Percentiles rank a stretch among this genome's conserved stretches.
Conservation (phyloP, 2,113 vertebrate genomes). For the Elgaria multicarinata region DNA sequence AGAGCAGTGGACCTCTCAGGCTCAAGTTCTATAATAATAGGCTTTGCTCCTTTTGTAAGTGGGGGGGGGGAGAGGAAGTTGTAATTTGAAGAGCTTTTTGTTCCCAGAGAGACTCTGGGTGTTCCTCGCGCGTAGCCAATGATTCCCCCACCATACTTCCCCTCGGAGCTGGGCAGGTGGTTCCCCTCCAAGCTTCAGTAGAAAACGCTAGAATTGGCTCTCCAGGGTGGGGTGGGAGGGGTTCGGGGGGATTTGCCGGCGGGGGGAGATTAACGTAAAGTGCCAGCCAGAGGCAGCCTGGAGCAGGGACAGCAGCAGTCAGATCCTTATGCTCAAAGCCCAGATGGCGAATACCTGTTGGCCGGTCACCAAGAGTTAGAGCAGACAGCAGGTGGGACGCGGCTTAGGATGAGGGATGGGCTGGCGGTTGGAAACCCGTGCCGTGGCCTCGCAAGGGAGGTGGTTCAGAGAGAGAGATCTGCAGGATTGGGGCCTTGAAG, state of each 20-base stretch:
- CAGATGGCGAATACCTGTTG: slow-evolving; percentile 5
- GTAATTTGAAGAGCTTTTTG: not conserved
- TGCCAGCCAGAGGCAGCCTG: not conserved
- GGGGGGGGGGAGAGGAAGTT: too few species aligned
- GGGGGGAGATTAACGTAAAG: not conserved
- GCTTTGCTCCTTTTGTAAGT: not conserved
- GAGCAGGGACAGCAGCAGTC: not conserved
- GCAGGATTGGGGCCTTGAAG: not conserved
- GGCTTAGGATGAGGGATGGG: not conserved
- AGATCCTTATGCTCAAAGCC: not conserved
- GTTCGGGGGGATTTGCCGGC: not conserved
- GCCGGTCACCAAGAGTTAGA: not conserved
- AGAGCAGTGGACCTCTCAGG: not conserved
- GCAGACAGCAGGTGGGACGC: not conserved
- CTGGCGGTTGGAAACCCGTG: not conserved
- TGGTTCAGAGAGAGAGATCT: not conserved
- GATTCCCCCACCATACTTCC: not conserved
- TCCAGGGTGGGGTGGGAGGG: not conserved
- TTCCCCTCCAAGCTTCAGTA: not conserved
- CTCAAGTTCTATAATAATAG: not conserved
- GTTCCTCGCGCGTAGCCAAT: not conserved
- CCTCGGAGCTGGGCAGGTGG: not conserved
- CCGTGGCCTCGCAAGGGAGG: not conserved
- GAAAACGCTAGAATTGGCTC: not conserved
- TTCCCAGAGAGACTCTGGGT: not conserved